Evolutionary conservation across 2,888 invertebrate genomes (phyloP), one percentile per base, ranked within the genome.

Genomic region (Chydorus sphaericus): DNA sequence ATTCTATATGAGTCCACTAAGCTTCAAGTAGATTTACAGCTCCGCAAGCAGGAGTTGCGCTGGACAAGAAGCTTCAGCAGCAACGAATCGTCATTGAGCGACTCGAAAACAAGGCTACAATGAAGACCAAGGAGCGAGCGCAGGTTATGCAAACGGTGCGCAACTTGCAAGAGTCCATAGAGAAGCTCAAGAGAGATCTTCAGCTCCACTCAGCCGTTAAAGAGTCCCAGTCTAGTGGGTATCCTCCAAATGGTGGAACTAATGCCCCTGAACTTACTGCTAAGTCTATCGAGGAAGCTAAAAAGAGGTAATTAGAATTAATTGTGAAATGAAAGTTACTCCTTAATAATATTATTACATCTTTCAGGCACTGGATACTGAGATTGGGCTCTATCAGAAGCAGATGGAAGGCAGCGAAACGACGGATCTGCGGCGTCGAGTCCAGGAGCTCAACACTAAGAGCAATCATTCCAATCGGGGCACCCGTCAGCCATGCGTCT

Each of bases 1-100:
- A 18, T 29, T 28, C 2, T 39, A 8, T 14, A 68, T 65, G 83
- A 83, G 60, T 82, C 82, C 2, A 68, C 83, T 31, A 85, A 85
- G 65, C 75, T 87, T 51, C 85, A 85, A 1, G 80, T 82, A 62
- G 86, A 90, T 64, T 73, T 91, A 64, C 80, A 86, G 56, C 86
- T 87, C 65, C 76, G 90, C 0, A 90, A 90, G 61, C 87, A 89
- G 64, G 85, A 85, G 61, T 68, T 94, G 58, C n/a, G n/a, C 70
- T 94, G n/a, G 82, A 89, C 61, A 89, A 86, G 59, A 88, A 92
- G 67, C 72, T 94, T n/a, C 80, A 83, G 31, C 87, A 92, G 64
- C 89, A 93, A 72, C 84, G 85, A 66, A 71, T 83, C 54, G 74
- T 93, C 26, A 81, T 94, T 58, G 82, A 85, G 62, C 79, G 84